Percentiles rank a stretch among this genome's conserved stretches.
Evolutionary conservation across 2,797 vertebrate species (phyloP).

Genomic region (Halcyon badia): DNA sequence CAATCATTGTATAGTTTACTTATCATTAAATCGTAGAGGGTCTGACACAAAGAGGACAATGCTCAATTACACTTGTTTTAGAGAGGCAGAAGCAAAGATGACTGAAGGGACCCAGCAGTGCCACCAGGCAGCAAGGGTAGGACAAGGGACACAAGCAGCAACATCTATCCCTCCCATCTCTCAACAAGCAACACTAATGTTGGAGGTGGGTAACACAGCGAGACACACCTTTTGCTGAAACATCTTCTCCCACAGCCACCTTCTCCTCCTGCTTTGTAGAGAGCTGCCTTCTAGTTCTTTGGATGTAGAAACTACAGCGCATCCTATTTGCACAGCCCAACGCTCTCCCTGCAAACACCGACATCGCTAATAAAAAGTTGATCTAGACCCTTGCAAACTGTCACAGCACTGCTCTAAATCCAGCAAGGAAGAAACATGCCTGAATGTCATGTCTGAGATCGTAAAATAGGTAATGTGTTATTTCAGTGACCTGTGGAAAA

Average conservation of each 20-base stretch:
- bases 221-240: background rate
- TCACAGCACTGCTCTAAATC: background rate
- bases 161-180: background rate
- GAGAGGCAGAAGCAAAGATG: background rate
- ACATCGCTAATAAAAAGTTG: background rate
- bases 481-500: background rate
- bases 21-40: constrained; percentile 23
- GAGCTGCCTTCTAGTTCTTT: background rate
- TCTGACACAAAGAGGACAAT: constrained; percentile 5
- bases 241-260: background rate
- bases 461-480: background rate
- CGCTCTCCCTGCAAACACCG: background rate
- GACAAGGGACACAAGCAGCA: background rate
- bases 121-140: background rate
- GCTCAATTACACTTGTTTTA: constrained; percentile 36
- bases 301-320: background rate
- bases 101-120: background rate
- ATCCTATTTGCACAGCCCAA: background rate
- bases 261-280: background rate
- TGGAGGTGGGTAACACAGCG: rapidly evolving
- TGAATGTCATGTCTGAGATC: background rate
- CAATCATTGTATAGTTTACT: constrained; percentile 3
- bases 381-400: background rate
- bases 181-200: background rate
- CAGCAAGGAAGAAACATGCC: background rate